Percentiles rank a stretch among this genome's conserved stretches.
phyloP scores from a whole-genome alignment of 2,888 invertebrate genomes.

The Epistrophe grossulariae region DNA sequence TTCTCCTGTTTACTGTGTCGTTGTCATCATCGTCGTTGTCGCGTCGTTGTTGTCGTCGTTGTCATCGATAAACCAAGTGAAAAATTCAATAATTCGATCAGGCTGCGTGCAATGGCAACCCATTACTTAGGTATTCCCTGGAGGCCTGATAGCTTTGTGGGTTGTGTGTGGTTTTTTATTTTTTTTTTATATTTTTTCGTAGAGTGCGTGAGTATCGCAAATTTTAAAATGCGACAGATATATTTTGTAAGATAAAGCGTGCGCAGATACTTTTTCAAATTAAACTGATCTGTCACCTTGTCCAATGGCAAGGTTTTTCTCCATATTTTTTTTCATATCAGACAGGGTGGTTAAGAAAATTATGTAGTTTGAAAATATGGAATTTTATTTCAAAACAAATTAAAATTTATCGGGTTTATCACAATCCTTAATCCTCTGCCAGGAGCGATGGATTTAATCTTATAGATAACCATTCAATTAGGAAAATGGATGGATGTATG shows the following conservation, averaged over 20 bases:
- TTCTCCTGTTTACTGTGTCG: conserved; percentile 31
- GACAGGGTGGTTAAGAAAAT: not conserved
- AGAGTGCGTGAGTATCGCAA: conserved; percentile 11
- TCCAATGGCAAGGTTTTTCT: conserved; percentile 62
- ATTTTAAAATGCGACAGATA: conserved; percentile 20
- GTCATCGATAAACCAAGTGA: conserved; percentile 22
- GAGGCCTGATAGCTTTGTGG: conserved; percentile 22
- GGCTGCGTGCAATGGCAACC: conserved; percentile 23
- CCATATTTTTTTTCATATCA: not conserved
- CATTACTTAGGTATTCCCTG: conserved; percentile 39
- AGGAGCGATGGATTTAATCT: no score
- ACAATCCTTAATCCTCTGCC: no score
- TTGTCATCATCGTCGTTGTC: conserved; percentile 1
- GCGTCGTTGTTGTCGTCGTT: not conserved
- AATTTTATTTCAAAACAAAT: no score
- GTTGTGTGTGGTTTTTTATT: conserved; percentile 13
- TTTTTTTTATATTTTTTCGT: not conserved
- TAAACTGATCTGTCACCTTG: conserved; percentile 76
- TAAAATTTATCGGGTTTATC: no score
- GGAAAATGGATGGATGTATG: no score
- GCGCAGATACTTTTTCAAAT: conserved; percentile 54
- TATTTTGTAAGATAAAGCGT: conserved; percentile 26
- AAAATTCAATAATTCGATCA: conserved; percentile 47
- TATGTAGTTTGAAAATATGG: not conserved
- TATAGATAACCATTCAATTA: no score